Percentiles rank a stretch among this genome's conserved stretches.
Evolutionary conservation across 1,140 invertebrate genomes (phyloP).

Genomic region (Cheumatopsyche charites): DNA sequence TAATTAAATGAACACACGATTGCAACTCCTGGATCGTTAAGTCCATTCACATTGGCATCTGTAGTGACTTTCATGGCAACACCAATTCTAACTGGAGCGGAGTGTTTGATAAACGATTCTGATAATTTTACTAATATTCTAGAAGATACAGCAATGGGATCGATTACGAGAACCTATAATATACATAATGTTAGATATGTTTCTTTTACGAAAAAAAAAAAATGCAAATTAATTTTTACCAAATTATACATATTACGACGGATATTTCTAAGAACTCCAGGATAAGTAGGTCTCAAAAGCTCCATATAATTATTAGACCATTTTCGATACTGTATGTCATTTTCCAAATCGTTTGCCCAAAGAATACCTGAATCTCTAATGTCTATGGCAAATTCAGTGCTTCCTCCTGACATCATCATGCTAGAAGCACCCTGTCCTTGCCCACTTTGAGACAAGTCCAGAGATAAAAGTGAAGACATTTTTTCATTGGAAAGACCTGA

Average conservation of each 20-base stretch:
- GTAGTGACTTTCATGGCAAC: constrained; percentile 73
- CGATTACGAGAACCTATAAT: constrained; percentile 81
- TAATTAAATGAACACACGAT: constrained; percentile 93
- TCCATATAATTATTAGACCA: constrained; percentile 92
- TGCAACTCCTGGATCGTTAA: constrained; percentile 80
- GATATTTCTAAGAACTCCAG: constrained; percentile 94
- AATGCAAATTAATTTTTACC: constrained; percentile 58
- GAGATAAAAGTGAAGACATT: constrained; percentile 67
- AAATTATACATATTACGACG: constrained; percentile 95
- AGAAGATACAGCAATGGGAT: constrained; percentile 77
- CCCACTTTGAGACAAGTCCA: constrained; percentile 70
- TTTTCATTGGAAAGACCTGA: constrained; percentile 59
- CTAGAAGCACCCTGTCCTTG: constrained; percentile 32
- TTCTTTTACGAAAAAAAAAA: background rate
- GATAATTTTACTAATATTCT: constrained; percentile 81
- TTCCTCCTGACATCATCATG: constrained; percentile 58
- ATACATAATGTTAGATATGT: background rate
- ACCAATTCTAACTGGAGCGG: constrained; percentile 88
- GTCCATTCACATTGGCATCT: constrained; percentile 62
- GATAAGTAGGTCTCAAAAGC: constrained; percentile 92
- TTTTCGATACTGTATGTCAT: constrained; percentile 81
- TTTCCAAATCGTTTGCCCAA: constrained; percentile 96
- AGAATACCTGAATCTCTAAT: constrained; percentile 90
- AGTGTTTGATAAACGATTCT: constrained; percentile 91
- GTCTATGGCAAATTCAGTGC: constrained; percentile 88